Conservation (phyloP, 2,888 invertebrate genomes). For the Scaptomyza cyrtandrae region DNA sequence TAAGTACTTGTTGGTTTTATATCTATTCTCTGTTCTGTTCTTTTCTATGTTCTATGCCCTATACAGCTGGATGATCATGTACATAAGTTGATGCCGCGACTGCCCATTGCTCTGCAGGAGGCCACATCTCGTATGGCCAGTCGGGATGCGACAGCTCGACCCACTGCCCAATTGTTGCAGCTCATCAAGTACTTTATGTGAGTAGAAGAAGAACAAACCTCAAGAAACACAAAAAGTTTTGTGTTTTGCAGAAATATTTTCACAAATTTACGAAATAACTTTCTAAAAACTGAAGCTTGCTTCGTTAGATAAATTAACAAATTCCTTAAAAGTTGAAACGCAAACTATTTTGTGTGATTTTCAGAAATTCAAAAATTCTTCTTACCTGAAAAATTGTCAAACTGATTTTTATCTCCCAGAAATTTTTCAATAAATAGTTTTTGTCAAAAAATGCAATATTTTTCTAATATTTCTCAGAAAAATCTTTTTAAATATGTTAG, state of each 20-base stretch:
- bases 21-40: neutral
- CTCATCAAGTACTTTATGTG: conserved; percentile 96
- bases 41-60: neutral
- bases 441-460: too few relatives aligned
- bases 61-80: conserved; percentile 93
- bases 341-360: neutral
- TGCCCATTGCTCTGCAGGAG: conserved; percentile 94
- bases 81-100: conserved; percentile 89
- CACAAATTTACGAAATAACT: neutral
- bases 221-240: neutral
- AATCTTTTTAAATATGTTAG: neutral
- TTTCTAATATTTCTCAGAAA: too few relatives aligned
- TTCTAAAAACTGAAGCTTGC: neutral
- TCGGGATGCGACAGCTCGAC: conserved; percentile 93
- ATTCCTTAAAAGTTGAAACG: neutral
- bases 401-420: too few relatives aligned
- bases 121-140: conserved; percentile 93
- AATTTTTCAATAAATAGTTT: too few relatives aligned
- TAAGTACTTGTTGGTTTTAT: conserved; percentile 2
- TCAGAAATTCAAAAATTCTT: too few relatives aligned
- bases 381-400: too few relatives aligned
- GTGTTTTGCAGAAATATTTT: neutral
- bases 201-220: conserved; percentile 72
- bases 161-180: conserved; percentile 95
- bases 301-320: neutral